Conservation (phyloP, 2,113 vertebrate species). For the Channa maculata region DNA sequence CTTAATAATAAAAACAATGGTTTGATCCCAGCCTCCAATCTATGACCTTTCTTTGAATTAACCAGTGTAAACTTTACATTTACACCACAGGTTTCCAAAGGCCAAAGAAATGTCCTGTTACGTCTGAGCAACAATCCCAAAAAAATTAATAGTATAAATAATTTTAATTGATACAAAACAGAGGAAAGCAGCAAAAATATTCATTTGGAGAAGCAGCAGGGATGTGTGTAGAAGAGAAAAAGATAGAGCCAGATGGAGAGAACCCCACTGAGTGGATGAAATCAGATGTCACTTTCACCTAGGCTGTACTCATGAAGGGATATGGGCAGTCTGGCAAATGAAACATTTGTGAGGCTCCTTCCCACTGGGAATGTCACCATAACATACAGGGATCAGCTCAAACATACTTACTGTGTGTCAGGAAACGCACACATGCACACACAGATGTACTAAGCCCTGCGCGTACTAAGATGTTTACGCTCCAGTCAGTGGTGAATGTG, state of each 20-base stretch:
- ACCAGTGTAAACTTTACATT: too few relatives aligned
- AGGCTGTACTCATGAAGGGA: constrained; percentile 48
- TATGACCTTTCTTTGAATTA: too few relatives aligned
- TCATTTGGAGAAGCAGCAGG: background rate
- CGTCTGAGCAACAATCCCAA: too few relatives aligned
- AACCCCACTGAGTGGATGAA: constrained; percentile 41
- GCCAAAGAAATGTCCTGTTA: too few relatives aligned
- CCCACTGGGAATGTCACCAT: constrained; percentile 83
- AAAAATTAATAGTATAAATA: too few relatives aligned
- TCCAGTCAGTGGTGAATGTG: constrained; percentile 66
- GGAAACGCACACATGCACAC: constrained; percentile 25
- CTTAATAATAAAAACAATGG: too few relatives aligned
- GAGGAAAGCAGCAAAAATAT: constrained; percentile 3
- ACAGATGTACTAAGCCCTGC: constrained; percentile 24
- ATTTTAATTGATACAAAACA: too few relatives aligned
- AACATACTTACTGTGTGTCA: constrained; percentile 43
- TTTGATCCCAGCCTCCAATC: too few relatives aligned
- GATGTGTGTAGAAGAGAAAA: constrained; percentile 5
- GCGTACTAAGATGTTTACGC: constrained; percentile 55
- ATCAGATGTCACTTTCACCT: constrained; percentile 55
- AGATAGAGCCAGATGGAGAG: constrained; percentile 15
- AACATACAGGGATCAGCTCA: constrained; percentile 57
- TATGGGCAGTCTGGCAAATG: constrained; percentile 58
- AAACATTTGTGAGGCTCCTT: constrained; percentile 74
- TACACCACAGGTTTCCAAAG: too few relatives aligned